Percentiles rank a stretch among this genome's conserved stretches.
phyloP scores from a whole-genome alignment of 1,140 invertebrate species.

The Leptestheria dahalacensis region DNA sequence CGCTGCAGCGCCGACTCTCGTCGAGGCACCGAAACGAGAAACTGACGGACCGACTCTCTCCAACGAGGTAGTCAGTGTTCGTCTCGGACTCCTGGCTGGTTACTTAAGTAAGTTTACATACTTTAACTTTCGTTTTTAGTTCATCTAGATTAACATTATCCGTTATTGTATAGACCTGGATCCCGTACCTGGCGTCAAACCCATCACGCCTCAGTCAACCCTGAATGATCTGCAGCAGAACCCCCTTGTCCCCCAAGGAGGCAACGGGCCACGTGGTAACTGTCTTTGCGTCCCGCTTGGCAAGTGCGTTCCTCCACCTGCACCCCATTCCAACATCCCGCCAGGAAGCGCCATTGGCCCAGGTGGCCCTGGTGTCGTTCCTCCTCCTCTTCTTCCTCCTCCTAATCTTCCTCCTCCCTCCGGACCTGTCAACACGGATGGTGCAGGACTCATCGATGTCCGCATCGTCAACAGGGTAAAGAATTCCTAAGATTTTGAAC shows the following conservation, averaged over 20 bases:
- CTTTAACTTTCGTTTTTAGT: no score
- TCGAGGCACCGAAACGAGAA: background rate
- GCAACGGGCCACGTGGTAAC: background rate
- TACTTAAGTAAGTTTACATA: slow-evolving; percentile 14
- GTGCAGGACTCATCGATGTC: slow-evolving; percentile 22
- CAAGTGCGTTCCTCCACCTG: slow-evolving; percentile 5
- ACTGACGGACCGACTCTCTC: background rate
- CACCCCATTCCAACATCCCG: background rate
- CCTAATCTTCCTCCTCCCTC: background rate
- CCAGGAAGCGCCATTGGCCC: background rate
- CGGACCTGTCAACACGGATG: slow-evolving; percentile 17
- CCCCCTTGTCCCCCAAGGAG: slow-evolving; percentile 14
- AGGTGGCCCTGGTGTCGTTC: background rate
- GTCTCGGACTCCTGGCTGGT: slow-evolving; percentile 14
- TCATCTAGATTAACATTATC: background rate
- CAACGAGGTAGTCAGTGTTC: slow-evolving; percentile 4
- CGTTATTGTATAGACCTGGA: slow-evolving; percentile 10
- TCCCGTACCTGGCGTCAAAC: slow-evolving; percentile 7
- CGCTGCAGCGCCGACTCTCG: slow-evolving; percentile 1
- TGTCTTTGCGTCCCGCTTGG: slow-evolving; percentile 14
- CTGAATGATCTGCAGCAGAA: background rate
- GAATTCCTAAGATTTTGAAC: no score
- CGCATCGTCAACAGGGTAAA: slow-evolving; percentile 23
- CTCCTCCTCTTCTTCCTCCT: slow-evolving; percentile 2
- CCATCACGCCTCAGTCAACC: background rate